These are phyloP conservation scores for Otus sunia DNA, from an alignment of 2,113 vertebrate species.

Conservation along the genomic window DNA sequence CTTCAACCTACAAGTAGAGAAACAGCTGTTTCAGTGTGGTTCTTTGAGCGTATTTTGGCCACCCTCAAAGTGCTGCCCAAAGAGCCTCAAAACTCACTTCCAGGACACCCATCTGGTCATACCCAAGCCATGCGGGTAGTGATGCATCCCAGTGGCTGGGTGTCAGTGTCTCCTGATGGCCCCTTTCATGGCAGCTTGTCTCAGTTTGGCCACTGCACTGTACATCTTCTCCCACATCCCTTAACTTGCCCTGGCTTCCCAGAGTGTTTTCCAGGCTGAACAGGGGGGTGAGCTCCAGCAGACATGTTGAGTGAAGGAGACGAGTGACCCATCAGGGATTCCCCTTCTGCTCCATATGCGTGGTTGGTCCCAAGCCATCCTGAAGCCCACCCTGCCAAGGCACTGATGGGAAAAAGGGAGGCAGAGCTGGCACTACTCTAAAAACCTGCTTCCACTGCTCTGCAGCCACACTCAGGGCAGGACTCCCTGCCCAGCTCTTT, in stretches of 20 bases:
- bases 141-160: not conserved
- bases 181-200: not conserved
- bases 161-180: not conserved
- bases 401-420: not conserved
- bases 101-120: not conserved
- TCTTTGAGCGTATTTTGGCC: not conserved
- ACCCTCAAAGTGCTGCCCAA: not conserved
- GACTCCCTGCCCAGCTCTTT: not conserved
- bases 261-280: not conserved
- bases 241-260: not conserved
- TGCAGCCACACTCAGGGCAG: accelerated
- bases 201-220: accelerated
- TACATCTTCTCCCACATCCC: not conserved
- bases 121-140: accelerated
- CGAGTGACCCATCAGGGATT: accelerated
- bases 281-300: not conserved
- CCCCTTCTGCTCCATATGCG: not conserved
- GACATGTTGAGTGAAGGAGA: not conserved
- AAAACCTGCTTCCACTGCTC: not conserved
- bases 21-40: not conserved
- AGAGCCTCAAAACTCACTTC: not conserved
- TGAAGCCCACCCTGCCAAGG: not conserved
- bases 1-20: not conserved
- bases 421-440: not conserved
- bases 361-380: not conserved